phyloP scores from a whole-genome alignment of 2,888 invertebrate genomes.

The Caenorhabditis auriculariae region DNA sequence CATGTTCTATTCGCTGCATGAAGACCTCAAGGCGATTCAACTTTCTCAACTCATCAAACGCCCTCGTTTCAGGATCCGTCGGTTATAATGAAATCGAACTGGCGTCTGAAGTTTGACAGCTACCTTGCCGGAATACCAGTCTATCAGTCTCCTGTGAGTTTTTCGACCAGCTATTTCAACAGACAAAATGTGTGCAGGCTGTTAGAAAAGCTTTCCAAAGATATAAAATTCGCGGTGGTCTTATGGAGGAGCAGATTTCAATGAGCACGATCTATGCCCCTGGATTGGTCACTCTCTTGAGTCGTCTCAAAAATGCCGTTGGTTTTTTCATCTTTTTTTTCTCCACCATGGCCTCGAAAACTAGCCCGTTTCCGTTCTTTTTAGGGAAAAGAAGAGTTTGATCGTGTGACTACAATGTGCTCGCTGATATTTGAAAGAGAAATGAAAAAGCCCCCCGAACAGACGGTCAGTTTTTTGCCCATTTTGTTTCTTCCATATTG shows the following conservation, averaged over 20 bases:
- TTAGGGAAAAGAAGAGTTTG: conserved; percentile 16
- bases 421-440: background rate
- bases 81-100: conserved; percentile 72
- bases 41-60: background rate
- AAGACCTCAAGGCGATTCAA: conserved; percentile 61
- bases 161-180: background rate
- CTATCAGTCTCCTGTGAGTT: background rate
- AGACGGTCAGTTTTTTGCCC: no score
- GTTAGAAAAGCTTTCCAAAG: conserved; percentile 1
- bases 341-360: background rate
- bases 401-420: conserved; percentile 1
- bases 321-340: background rate
- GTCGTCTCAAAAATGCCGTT: conserved; percentile 22
- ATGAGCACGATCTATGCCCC: conserved; percentile 20
- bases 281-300: conserved; percentile 10
- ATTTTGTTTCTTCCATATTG: no score
- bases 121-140: background rate
- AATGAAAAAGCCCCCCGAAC: background rate
- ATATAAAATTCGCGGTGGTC: conserved; percentile 8
- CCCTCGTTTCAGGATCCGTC: conserved; percentile 1
- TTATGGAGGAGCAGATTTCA: conserved; percentile 9
- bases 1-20: conserved; percentile 81
- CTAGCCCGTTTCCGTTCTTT: conserved; percentile 17
- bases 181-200: background rate
- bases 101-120: conserved; percentile 80